Base-by-base conservation (phyloP, 2,797 vertebrate genomes). In the Fratercula arctica region DNA sequence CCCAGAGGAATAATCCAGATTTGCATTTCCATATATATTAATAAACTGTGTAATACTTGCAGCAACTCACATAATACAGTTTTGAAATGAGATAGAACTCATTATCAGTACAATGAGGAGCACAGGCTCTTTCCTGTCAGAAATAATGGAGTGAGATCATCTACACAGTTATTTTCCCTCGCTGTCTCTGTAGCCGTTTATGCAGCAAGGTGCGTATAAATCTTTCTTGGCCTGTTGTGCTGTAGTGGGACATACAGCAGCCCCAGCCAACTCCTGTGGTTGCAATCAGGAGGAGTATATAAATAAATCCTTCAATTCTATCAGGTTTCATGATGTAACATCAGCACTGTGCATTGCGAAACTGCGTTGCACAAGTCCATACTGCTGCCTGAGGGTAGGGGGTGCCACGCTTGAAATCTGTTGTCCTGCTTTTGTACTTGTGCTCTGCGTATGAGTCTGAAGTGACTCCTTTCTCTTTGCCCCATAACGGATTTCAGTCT, bases 101-200 rank as follows among this genome's bases (percentile, higher is more conserved):
- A 97, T 97, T 97, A 95, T 94, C 83, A 87, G 56, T 87, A 90
- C 84, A 89, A 60, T 66, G 72, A 98, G 94, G 85, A 89, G 93
- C 76, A 26, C 69, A 97, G 87, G 39, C 77, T 89, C 90, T 93
- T 90, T 96, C 92, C 93, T 97, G 96, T 97, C 95, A 98, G 95
- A 97, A 96, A 94, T 97, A 97, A 97, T 87, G 92, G 76, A 98
- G 70, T 88, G 88, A 97, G 94, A 97, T 96, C 89, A 95, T 93
- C 89, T 83, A 69, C 86, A 89, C 60, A 90, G 82, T 96, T 94
- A 91, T 93, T 97, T 94, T 94, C 90, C 50, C n/a, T 93, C 26
- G 4, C 59, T 91, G 53, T 92, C 75, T 85, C 68, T 89, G 61
- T 93, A 96, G 69, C 94, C 45, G 67, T 85, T 66, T 92, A 81